Evolutionary conservation across 2,797 vertebrate species (phyloP), one percentile per base, ranked within the genome.

Genomic region (Loriculus beryllinus): DNA sequence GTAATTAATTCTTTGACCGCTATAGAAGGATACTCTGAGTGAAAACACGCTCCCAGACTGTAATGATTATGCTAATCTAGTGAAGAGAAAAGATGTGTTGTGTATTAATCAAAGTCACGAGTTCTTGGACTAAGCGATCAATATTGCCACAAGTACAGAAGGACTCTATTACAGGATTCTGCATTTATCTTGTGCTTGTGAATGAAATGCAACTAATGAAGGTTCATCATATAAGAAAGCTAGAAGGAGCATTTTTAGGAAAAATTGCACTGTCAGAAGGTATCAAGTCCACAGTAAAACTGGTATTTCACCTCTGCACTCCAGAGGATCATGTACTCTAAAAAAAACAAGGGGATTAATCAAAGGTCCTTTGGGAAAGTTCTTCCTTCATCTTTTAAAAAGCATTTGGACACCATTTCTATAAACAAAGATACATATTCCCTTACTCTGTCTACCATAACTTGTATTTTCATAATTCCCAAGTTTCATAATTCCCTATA

Each of bases 21-120:
- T 91, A 26, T 82, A 67, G 85, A 83, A 95, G 92, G 87, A 51
- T 92, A 39, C 28, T 37, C 45, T 17, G 52, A 70, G 72, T 64
- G 79, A 84, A 92, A 52, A 78, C 29, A 37, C 43, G 22, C 49
- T 74, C 75, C 57, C 45, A 52, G 75, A 14, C 51, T 62, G 52
- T 65, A 95, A 94, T 85, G 89, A 92, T 94, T 90, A 96, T 96
- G 87, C 57, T 96, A 93, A 96, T 91, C 56, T 28, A 68, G 75
- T 45, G 64, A 68, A 70, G 51, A 80, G 52, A 45, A 86, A 75
- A 93, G 68, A 63, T 57, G 57, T 64, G 51, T 35, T 82, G 79
- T 71, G 62, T 82, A 94, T 96, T 95, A 92, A 94, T 95, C 91
- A 92, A 94, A 95, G 69, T 69, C 69, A 26, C 3, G 11, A 83